These are phyloP conservation scores for Stictocephala bisonia DNA, from an alignment of 2,888 invertebrate genomes.

Conservation along the genomic window DNA sequence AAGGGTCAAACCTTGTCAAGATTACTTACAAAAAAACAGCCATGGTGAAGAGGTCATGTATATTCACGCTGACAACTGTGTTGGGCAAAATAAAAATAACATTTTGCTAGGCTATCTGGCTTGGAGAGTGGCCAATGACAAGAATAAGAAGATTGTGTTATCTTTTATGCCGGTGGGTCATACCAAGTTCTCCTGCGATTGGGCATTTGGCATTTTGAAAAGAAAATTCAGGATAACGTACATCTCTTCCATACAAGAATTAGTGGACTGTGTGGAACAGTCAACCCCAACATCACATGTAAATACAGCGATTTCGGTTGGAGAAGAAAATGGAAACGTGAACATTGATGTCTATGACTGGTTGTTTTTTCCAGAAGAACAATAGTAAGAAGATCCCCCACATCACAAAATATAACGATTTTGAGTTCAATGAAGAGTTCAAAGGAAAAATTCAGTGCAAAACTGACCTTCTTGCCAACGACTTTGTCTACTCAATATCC, in stretches of 20 bases:
- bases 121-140: slow-evolving; percentile 6
- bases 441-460: not conserved
- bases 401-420: slow-evolving; percentile 1
- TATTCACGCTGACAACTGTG: slow-evolving; percentile 51
- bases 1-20: slow-evolving; percentile 40
- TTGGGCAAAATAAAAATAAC: slow-evolving; percentile 50
- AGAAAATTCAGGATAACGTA: slow-evolving; percentile 24
- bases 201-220: slow-evolving; percentile 25
- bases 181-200: slow-evolving; percentile 39
- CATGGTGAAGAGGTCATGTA: slow-evolving; percentile 33
- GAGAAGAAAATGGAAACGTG: slow-evolving; percentile 9
- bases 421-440: not conserved
- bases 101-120: slow-evolving; percentile 39
- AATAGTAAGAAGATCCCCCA: slow-evolving; percentile 5
- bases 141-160: slow-evolving; percentile 25
- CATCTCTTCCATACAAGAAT: slow-evolving; percentile 22
- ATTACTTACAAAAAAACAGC: slow-evolving; percentile 31
- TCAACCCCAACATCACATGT: slow-evolving; percentile 38
- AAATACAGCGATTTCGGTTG: slow-evolving; percentile 3
- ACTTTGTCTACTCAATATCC: not conserved
- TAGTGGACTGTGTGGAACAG: not conserved
- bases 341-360: slow-evolving; percentile 2
- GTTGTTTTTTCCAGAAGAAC: too few relatives aligned
- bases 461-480: not conserved
- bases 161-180: slow-evolving; percentile 38